A percentile compares a stretch with the other conserved stretches of the same genome.
Evolutionary conservation across 1,140 invertebrate genomes (phyloP).

Genomic region (Aphis gossypii): DNA sequence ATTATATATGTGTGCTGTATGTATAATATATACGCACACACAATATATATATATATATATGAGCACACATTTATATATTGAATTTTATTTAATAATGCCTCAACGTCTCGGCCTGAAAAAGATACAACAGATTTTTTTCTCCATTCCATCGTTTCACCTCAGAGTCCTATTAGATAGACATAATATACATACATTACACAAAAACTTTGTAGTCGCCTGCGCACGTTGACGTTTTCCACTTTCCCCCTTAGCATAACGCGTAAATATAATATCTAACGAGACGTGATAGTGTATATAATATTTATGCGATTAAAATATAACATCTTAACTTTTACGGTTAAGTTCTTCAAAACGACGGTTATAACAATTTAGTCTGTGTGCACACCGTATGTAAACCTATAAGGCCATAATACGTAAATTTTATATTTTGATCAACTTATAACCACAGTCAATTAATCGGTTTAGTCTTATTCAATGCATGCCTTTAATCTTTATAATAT

Average conservation of each 20-base stretch:
- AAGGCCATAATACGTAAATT: too few species aligned
- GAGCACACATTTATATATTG: not conserved
- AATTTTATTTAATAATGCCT: conserved; percentile 12
- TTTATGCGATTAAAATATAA: not conserved
- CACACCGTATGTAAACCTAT: not conserved
- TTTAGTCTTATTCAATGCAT: not conserved
- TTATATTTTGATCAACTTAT: not conserved
- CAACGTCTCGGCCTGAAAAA: not conserved
- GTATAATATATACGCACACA: not conserved
- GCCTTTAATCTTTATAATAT: not conserved
- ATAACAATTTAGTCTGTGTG: not conserved
- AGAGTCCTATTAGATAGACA: not conserved
- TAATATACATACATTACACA: not conserved
- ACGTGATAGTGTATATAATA: not conserved
- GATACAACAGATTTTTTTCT: not conserved
- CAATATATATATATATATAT: not conserved
- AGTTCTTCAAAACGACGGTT: not conserved
- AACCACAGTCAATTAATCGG: not conserved
- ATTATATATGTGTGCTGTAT: not conserved
- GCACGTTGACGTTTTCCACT: not conserved
- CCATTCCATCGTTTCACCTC: not conserved
- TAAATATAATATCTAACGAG: not conserved
- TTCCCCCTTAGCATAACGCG: not conserved
- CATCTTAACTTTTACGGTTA: not conserved
- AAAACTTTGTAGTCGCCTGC: not conserved